Evolutionary conservation across 2,113 vertebrate species (phyloP).

Genomic region (Chlorodrepanis virens): DNA sequence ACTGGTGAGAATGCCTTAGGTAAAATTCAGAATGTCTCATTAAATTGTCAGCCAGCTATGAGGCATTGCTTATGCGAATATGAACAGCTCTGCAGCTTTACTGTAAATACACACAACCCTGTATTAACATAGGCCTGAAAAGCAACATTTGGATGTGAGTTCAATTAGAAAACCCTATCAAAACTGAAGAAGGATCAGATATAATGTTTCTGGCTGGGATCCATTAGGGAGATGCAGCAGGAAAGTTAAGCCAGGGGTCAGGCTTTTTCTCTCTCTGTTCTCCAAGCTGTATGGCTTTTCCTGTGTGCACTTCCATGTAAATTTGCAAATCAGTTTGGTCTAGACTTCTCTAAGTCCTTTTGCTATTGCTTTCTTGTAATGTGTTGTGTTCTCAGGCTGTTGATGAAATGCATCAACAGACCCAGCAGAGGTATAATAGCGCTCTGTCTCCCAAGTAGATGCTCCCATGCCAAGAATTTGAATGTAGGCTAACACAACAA

Average conservation of each 20-base stretch:
- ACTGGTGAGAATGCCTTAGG: conserved; percentile 74
- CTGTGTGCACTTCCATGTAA: not conserved
- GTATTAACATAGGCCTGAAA: conserved; percentile 15
- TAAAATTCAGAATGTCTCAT: conserved; percentile 78
- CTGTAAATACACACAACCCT: conserved; percentile 2
- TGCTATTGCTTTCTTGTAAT: not conserved
- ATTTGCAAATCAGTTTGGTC: not conserved
- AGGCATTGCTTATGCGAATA: conserved; percentile 68
- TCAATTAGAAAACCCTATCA: not conserved
- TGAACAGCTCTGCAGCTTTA: conserved; percentile 37
- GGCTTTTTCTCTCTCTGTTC: not conserved
- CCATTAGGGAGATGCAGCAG: not conserved
- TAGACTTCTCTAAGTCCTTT: not conserved
- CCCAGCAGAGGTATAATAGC: not conserved
- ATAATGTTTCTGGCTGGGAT: not conserved
- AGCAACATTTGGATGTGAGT: not conserved
- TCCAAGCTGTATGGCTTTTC: not conserved
- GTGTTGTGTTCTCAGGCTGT: not conserved
- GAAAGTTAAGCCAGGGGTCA: not conserved
- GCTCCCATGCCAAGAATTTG: not conserved
- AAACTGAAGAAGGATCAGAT: conserved; percentile 1
- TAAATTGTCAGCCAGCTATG: conserved; percentile 75
- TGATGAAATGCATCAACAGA: not conserved
- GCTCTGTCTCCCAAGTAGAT: not conserved
- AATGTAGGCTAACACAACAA: not conserved